Conservation (phyloP, 2,888 invertebrate genomes). For the Prosapia bicincta region DNA sequence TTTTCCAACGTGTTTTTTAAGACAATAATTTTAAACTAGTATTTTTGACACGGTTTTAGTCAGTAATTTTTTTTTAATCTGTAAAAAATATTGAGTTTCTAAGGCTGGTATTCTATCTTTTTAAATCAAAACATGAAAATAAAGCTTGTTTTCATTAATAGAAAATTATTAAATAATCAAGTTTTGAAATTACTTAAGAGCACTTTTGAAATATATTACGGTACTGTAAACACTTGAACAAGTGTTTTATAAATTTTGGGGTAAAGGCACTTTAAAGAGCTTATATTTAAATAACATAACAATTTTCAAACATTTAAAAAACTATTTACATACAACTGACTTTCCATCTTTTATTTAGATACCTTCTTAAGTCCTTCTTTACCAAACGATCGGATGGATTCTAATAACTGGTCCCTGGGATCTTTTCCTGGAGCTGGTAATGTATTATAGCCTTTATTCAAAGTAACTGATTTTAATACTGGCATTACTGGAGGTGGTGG, state of each 20-base stretch:
- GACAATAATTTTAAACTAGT: no score
- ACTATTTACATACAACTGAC: background rate
- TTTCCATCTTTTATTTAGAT: background rate
- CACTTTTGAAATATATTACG: no score
- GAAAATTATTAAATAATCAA: background rate
- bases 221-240: no score
- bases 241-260: no score
- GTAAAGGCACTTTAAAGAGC: background rate
- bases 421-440: slow-evolving; percentile 46
- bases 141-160: background rate
- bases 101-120: no score
- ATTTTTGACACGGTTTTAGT: no score
- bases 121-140: no score
- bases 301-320: background rate
- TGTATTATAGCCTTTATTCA: slow-evolving; percentile 27
- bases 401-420: slow-evolving; percentile 62
- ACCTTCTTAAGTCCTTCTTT: slow-evolving; percentile 15
- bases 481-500: slow-evolving; percentile 36
- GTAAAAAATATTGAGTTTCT: no score
- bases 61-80: no score
- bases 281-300: background rate
- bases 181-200: no score
- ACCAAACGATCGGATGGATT: slow-evolving; percentile 69
- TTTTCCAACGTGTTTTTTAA: no score
- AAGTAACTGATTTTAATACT: slow-evolving; percentile 34